Evolutionary conservation across 2,113 vertebrate genomes (phyloP).

Genomic region (Tricholaema leucomelas): DNA sequence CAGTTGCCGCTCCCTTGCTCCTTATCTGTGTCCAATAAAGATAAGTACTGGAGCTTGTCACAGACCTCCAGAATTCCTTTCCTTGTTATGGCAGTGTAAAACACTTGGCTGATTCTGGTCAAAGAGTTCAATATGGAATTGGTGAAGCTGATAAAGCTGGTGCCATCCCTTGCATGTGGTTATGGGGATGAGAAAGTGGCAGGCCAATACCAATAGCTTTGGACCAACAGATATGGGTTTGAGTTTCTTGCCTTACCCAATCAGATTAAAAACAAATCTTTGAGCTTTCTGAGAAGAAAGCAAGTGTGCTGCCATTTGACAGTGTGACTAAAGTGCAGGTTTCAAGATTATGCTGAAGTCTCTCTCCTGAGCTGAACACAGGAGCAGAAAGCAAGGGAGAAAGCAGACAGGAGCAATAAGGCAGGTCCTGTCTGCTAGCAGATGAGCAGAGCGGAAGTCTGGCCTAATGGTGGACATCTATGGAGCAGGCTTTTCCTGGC

Average conservation of each 20-base stretch:
- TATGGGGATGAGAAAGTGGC: neutral
- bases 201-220: neutral
- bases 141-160: neutral
- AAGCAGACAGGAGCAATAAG: neutral
- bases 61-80: neutral
- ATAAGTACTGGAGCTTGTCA: neutral
- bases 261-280: neutral
- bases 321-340: neutral
- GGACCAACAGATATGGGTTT: neutral
- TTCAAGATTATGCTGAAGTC: neutral
- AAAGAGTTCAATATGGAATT: neutral
- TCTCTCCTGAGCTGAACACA: neutral
- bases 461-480: neutral
- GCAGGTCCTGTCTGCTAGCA: neutral
- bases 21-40: neutral
- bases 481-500: neutral
- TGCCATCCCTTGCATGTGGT: neutral
- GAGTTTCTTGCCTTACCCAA: neutral
- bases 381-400: neutral
- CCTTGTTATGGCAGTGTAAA: neutral
- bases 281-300: neutral
- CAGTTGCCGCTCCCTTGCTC: neutral
- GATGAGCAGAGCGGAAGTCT: neutral
- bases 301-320: neutral
- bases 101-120: neutral